Conservation (phyloP, 2,113 vertebrate genomes). For the Gymnarchus niloticus region DNA sequence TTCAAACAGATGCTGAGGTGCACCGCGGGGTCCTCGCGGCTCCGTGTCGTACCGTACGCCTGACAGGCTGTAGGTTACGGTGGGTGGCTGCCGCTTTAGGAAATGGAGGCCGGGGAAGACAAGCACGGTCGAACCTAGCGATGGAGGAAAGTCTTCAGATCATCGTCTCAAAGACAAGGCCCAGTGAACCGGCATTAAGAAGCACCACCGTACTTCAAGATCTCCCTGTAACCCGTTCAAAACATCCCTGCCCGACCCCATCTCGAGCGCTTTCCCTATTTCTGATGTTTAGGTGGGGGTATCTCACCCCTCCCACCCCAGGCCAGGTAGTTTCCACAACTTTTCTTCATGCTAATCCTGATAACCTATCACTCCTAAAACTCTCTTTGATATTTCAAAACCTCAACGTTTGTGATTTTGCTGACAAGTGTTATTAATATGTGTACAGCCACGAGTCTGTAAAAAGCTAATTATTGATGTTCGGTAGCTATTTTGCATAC, state of each 20-base stretch:
- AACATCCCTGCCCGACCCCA: too few species aligned
- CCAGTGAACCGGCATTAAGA: background rate
- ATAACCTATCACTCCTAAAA: background rate
- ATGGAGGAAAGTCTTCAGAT: background rate
- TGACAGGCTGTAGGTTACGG: background rate
- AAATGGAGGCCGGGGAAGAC: background rate
- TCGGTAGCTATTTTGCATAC: background rate
- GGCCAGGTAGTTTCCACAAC: background rate
- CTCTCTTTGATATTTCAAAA: background rate
- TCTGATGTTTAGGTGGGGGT: background rate
- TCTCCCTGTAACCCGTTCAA: background rate
- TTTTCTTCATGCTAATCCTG: background rate
- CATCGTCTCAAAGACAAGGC: background rate
- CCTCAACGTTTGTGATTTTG: background rate
- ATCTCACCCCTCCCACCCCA: background rate
- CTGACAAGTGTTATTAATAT: background rate
- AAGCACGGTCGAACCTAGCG: background rate
- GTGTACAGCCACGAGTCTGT: background rate
- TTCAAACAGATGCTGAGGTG: background rate
- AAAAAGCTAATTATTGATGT: background rate
- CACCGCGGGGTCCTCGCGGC: too few species aligned
- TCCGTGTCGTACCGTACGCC: background rate
- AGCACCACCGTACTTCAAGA: background rate
- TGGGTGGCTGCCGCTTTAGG: background rate
- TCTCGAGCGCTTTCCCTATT: background rate